Evolutionary conservation across 2,113 vertebrate genomes (phyloP).

Genomic region (Neomonachus schauinslandi): DNA sequence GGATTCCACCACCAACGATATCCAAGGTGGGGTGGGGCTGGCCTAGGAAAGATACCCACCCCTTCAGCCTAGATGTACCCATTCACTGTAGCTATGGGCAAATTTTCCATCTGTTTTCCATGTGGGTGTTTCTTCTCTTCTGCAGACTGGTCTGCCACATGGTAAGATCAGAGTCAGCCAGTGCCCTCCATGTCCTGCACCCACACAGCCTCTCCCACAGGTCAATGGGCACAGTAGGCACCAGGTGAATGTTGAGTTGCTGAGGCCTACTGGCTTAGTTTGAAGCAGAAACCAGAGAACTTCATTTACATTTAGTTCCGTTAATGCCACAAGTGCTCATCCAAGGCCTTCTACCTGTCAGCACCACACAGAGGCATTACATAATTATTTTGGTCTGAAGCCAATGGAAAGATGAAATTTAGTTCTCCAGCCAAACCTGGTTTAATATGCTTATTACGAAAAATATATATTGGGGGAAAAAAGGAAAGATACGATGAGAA

Average conservation of each 20-base stretch:
- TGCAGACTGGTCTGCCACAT: neutral
- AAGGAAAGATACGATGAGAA: neutral
- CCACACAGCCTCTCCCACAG: neutral
- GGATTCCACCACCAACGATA: neutral
- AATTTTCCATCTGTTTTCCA: neutral
- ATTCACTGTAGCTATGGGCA: neutral
- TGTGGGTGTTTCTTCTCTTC: neutral
- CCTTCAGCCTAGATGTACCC: neutral
- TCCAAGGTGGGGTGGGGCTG: neutral
- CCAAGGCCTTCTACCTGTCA: slow-evolving; percentile 31
- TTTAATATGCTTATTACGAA: slow-evolving; percentile 35
- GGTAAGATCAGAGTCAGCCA: neutral
- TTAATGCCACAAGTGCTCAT: slow-evolving; percentile 15
- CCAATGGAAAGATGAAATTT: slow-evolving; percentile 52
- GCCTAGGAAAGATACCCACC: neutral
- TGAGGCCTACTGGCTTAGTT: neutral
- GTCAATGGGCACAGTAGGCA: neutral
- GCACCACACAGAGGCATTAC: neutral
- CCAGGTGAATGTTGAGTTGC: neutral
- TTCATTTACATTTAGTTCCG: neutral
- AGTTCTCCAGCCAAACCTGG: slow-evolving; percentile 14
- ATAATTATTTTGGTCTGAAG: slow-evolving; percentile 62
- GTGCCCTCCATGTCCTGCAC: neutral
- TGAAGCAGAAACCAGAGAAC: slow-evolving; percentile 40
- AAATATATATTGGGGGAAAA: neutral